Evolutionary conservation across 2,797 vertebrate genomes (phyloP), one percentile per base, ranked within the genome.

Genomic region (Eleutherodactylus coqui): DNA sequence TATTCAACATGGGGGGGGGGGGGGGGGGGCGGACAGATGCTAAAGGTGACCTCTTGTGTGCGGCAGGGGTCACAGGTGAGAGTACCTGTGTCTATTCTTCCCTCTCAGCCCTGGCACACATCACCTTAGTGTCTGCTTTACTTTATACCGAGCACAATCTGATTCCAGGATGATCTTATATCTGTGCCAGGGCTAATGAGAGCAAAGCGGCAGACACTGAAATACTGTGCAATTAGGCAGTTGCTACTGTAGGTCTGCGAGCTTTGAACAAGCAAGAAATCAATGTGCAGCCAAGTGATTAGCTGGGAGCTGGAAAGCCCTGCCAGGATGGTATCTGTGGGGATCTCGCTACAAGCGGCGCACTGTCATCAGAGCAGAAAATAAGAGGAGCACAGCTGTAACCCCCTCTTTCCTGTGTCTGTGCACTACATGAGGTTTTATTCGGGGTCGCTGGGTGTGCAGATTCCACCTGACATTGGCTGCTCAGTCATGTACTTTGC

Each of bases 261-360:
- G 76, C 64, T 84, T 41, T 41, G 76, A 83, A 79, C 64, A 87
- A 75, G 86, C 43, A 67, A 75, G 70, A 79, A 87, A 87, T 87
- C 86, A 87, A 84, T 87, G 82, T 84, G 86, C 86, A 87, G 76
- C 82, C 86, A 84, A 87, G 86, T 87, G 86, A 84, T 87, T 79
- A 79, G 75, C 76, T 34, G 82, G 43, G 67, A 79, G 82, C 53
- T 79, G 69, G 3, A 73, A 53, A 62, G 34, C 45, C 86, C 75
- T 84, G 76, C 86, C 86, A 87, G 69, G 67, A 67, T 64, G 1
- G 60, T 83, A 84, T 87, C 82, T 84, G 53, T 80, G 41, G 67
- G 64, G 82, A 80, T 84, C 82, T 41, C 47, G 64, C 58, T 21
- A 45, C 38, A 45, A 55, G n/a, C 51, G 62, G 17, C n/a, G 27